Evolutionary conservation across 2,888 invertebrate genomes (phyloP), one percentile per base, ranked within the genome.

Genomic region (Acronicta leporina): DNA sequence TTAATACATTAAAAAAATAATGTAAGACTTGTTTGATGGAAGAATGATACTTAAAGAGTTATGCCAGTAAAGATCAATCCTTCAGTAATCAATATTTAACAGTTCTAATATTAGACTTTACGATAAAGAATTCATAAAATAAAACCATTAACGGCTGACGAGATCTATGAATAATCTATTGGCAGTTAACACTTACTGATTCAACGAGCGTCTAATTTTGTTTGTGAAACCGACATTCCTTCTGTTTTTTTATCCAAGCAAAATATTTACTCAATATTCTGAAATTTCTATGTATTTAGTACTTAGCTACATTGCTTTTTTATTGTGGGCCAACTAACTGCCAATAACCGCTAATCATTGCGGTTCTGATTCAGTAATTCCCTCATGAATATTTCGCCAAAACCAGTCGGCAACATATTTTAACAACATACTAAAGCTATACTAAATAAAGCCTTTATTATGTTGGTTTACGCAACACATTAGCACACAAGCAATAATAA

Each of bases 401-500:
- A 33, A 50, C 43, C 16, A 43, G 41, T 14, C 50, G 33, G 40
- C 47, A 46, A 61, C 33, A 45, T 45, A 57, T 52, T 75, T 69
- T 54, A 52, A n/a, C 59, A 61, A 56, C 30, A 63, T 55, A 60
- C 60, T 10, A 9, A 33, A 9, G 1, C 7, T 7, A 5, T 25
- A 25, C n/a, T n/a, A n/a, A n/a, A n/a, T n/a, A n/a, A n/a, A n/a
- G n/a, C 56, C 41, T 45, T 45, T 56, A 63, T 72, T 62, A 51
- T 50, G 58, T 57, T 20, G 15, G 49, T 67, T 68, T 63, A 75
- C 64, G 68, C 63, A 77, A 77, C 43, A 49, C 43, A 60, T 76
- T 77, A 71, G 60, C 75, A 68, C 54, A 63, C 63, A 77, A 53
- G 45, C 48, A 61, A 40, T 63, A 65, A 63, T 64, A 75, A 68